phyloP scores from a whole-genome alignment of 2,113 vertebrate genomes.

The Ammospiza caudacuta region DNA sequence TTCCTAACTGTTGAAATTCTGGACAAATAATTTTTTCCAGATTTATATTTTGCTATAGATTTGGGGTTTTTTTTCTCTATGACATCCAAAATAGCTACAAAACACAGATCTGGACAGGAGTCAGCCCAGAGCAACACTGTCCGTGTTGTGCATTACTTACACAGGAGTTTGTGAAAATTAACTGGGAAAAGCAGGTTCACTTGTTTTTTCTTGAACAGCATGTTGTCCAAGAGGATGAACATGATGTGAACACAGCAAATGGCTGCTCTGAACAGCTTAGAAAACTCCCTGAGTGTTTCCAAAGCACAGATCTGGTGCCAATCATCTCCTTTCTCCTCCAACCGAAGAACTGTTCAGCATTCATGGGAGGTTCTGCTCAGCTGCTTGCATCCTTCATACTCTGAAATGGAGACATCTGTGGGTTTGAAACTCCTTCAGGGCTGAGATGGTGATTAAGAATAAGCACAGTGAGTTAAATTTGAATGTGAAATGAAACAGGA shows the following conservation, averaged over 20 bases:
- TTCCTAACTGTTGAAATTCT: not conserved
- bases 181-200: not conserved
- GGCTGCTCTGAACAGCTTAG: not conserved
- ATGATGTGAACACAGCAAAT: not conserved
- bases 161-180: not conserved
- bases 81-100: not conserved
- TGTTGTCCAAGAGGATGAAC: not conserved
- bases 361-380: not conserved
- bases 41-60: not conserved
- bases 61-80: not conserved
- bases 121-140: not conserved
- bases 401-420: slow-evolving; percentile 28
- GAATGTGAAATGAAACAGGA: slow-evolving; percentile 24
- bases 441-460: slow-evolving; percentile 10
- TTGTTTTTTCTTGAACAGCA: not conserved
- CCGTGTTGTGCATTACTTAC: not conserved
- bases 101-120: not conserved
- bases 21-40: not conserved
- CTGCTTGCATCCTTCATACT: not conserved
- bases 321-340: not conserved
- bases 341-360: not conserved
- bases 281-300: not conserved
- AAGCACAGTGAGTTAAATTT: slow-evolving; percentile 24
- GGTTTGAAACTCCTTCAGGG: slow-evolving; percentile 30
- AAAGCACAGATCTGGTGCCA: not conserved